Conservation (phyloP, 2,113 vertebrate species). For the Lontra canadensis region DNA sequence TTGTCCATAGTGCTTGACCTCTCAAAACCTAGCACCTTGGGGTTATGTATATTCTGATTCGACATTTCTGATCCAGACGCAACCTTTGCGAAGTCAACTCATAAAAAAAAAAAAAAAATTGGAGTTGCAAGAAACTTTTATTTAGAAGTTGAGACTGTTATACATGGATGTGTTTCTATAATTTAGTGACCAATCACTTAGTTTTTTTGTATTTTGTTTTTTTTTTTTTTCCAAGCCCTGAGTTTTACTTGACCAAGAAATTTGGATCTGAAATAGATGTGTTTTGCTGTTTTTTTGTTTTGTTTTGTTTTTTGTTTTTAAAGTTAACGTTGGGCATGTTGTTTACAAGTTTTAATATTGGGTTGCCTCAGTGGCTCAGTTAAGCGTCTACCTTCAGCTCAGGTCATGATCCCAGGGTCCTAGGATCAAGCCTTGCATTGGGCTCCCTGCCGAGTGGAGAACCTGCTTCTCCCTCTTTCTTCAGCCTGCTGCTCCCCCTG, state of each 20-base stretch:
- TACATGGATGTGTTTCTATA: background rate
- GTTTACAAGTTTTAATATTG: background rate
- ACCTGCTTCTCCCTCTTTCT: too few relatives aligned
- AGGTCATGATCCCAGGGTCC: too few relatives aligned
- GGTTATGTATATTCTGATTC: background rate
- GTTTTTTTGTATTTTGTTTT: background rate
- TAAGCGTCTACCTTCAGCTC: too few relatives aligned
- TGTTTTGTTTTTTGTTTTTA: background rate
- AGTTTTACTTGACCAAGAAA: background rate
- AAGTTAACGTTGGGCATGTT: background rate
- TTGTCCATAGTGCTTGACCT: background rate
- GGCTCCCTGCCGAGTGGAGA: too few relatives aligned
- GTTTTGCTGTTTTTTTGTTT: background rate
- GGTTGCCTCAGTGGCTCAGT: too few relatives aligned
- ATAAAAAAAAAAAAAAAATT: background rate
- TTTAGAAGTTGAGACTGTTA: background rate
- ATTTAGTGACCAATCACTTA: background rate
- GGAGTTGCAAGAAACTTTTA: background rate
- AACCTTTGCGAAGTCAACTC: background rate
- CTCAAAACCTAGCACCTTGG: background rate
- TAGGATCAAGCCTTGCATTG: too few relatives aligned
- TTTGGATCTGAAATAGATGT: conserved; percentile 1
- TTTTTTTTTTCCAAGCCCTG: too few relatives aligned
- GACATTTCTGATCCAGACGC: background rate
- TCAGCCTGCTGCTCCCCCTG: too few relatives aligned